Evolutionary conservation across 2,888 invertebrate genomes (phyloP).

Genomic region (Eumacrocentrus americanus): DNA sequence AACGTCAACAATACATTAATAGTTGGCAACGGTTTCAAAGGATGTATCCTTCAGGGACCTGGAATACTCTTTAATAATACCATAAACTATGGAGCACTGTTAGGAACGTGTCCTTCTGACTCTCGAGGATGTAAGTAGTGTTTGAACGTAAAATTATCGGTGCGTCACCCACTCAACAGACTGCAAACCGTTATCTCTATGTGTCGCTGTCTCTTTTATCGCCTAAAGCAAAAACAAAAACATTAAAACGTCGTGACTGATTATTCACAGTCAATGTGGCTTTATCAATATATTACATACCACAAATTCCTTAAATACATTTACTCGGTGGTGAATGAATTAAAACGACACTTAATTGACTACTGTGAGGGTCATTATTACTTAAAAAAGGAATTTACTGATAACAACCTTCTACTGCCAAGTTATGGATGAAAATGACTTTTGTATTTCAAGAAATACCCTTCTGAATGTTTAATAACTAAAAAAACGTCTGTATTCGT

Average conservation of each 20-base stretch:
- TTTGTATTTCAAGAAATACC: not conserved
- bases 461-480: not conserved
- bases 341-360: no score
- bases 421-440: not conserved
- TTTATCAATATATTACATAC: no score
- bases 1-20: slow-evolving; percentile 76
- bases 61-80: slow-evolving; percentile 77
- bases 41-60: slow-evolving; percentile 87
- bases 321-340: no score
- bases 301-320: no score
- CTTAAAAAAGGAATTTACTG: no score
- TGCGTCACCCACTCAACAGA: not conserved
- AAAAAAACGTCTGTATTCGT: slow-evolving; percentile 10
- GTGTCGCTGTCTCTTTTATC: not conserved
- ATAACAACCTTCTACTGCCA: no score
- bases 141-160: not conserved
- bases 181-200: slow-evolving; percentile 14
- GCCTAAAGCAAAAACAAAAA: slow-evolving; percentile 6
- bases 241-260: not conserved
- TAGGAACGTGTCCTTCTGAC: slow-evolving; percentile 79
- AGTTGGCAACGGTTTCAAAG: slow-evolving; percentile 81
- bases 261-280: no score
- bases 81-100: slow-evolving; percentile 72
- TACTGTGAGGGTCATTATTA: no score
- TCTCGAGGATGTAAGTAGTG: slow-evolving; percentile 73